Base-by-base conservation (phyloP, 2,797 vertebrate genomes). In the Sparidentex hasta region DNA sequence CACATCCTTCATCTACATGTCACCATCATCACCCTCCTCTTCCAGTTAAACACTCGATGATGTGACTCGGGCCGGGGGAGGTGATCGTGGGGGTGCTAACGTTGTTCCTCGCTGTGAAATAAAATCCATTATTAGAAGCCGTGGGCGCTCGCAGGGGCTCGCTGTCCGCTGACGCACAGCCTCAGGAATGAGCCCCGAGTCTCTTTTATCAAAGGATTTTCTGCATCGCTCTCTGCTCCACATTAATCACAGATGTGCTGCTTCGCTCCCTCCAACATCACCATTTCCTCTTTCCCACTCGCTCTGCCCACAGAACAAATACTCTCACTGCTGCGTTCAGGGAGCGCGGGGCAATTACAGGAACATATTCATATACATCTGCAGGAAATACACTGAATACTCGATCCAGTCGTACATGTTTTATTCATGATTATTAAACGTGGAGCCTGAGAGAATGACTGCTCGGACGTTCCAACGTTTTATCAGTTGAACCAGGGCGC, bases 211-310 rank as follows among this genome's bases (percentile, higher is more conserved):
- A 94, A 95, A 96, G 94, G 80, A 80, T 92, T 93, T 33, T 91
- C 87, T 88, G 90, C 92, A 87, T 89, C 57, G 86, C 87, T 87
- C 90, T 94, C 92, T 94, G 94, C 91, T 93, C 65, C 89, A 92
- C 94, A 95, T 96, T 95, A 95, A 94, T 95, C 93, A 91, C 95
- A 96, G 94, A 95, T 96, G 95, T 95, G 93, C 92, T 83, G 75
- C 80, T 73, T 76, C 71, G 82, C 84, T 88, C 59, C 48, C 83
- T 83, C 87, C 88, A 86, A 74, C 85, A 80, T 76, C 83, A 74
- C 75, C 17, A 62, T 76, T 84, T 86, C 90, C 80, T 86, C 79
- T 77, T 46, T 50, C 43, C 44, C 72, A 46, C 84, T 29, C 71
- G 0, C 65, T 76, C 82, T 87, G 77, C 81, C 78, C 80, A 38